Percentiles rank a stretch among this genome's conserved stretches.
phyloP scores from a whole-genome alignment of 2,113 vertebrate genomes.

The Scomber japonicus region DNA sequence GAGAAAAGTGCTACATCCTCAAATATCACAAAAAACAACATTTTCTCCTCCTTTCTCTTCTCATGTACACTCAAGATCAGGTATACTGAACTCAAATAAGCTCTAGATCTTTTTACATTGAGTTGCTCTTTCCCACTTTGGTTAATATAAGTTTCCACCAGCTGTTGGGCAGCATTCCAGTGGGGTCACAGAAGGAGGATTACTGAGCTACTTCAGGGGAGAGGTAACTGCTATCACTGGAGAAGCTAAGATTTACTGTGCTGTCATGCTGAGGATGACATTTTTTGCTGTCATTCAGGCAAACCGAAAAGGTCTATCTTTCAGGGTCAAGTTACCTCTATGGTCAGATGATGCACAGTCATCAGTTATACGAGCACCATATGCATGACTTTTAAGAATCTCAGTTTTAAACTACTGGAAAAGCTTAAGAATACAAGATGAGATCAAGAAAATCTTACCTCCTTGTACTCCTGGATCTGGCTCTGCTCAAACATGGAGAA shows the following conservation, averaged over 20 bases:
- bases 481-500: slow-evolving; percentile 98
- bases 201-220: slow-evolving; percentile 36
- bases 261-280: slow-evolving; percentile 41
- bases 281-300: slow-evolving; percentile 11
- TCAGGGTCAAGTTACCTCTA: background rate
- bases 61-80: background rate
- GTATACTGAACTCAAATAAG: background rate
- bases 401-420: background rate
- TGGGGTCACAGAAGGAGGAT: slow-evolving; percentile 63
- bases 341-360: slow-evolving; percentile 41
- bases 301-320: slow-evolving; percentile 5
- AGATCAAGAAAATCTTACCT: slow-evolving; percentile 82
- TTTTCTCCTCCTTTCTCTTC: background rate
- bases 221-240: slow-evolving; percentile 52
- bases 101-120: slow-evolving; percentile 33
- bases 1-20: slow-evolving; percentile 2
- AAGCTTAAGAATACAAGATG: background rate
- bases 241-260: slow-evolving; percentile 55
- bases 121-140: slow-evolving; percentile 34
- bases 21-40: background rate
- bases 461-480: slow-evolving; percentile 97
- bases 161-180: slow-evolving; percentile 76
- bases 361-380: background rate
- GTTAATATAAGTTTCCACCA: slow-evolving; percentile 53
- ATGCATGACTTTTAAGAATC: background rate